Evolutionary conservation across 30 jellyfish, hydroid and myxozoan species (phyloP), one percentile per base, ranked within the genome.

Genomic region (Mastigias papua): DNA sequence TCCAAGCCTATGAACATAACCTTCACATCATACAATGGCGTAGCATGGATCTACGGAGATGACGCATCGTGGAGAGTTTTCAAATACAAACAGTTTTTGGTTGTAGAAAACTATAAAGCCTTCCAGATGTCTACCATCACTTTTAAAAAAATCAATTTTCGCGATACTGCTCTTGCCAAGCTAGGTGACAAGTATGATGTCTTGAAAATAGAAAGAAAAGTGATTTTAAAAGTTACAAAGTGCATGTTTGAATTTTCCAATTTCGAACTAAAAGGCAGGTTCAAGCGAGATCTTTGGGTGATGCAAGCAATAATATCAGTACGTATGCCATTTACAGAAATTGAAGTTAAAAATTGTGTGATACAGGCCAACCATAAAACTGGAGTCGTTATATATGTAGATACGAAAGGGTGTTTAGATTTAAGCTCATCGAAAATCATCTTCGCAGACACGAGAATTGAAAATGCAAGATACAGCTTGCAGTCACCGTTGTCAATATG

Each of bases 1-100:
- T 25, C 73, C 0, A 51, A 58, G 19, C 75, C 58, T 19, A 50
- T 76, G 33, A 76, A 37, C 17, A 48, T 76, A 20, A 76, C 87
- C 15, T 46, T 76, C 0, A 21, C 75, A 22, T 76, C 87, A 23
- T 76, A 76, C 31, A 58, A 54, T 11, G 87, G 87, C 21, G 28
- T 54, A 21, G 87, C 87, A 17, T 23, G 51, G 71, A 57, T 76
- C 16, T 16, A 32, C 9, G 28, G 71, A 5, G 31, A 21, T 54
- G 67, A 2, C 9, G 25, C 20, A 42, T 42, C 37, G 37, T 9
- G 5, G 21, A 0, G 6, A 8, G 0, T 6, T 19, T 22, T 26
- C 27, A 22, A 42, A 2, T 22, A 48, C n/a, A n/a, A n/a, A n/a
- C n/a, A n/a, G n/a, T 15, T 73, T 73, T 6, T 6, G 7, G 54